phyloP scores from a whole-genome alignment of 2,888 invertebrate genomes.

The Pimpla rufipes region DNA sequence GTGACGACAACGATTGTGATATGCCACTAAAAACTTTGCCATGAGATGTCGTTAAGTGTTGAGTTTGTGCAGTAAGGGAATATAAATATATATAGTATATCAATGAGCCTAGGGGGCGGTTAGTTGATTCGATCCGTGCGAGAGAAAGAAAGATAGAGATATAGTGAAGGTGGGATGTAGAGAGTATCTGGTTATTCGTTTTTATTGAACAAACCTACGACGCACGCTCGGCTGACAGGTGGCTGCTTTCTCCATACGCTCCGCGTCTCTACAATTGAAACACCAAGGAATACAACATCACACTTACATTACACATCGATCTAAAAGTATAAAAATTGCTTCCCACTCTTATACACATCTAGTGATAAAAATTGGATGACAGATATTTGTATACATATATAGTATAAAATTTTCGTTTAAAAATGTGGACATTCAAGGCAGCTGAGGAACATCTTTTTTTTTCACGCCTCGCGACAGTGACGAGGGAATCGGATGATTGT shows the following conservation, averaged over 20 bases:
- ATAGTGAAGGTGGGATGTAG: slow-evolving; percentile 40
- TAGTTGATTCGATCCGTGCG: slow-evolving; percentile 49
- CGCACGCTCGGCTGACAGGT: slow-evolving; percentile 78
- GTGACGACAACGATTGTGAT: slow-evolving; percentile 6
- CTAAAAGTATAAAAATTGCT: slow-evolving; percentile 32
- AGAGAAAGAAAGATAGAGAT: slow-evolving; percentile 43
- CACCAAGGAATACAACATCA: slow-evolving; percentile 79
- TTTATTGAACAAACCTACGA: slow-evolving; percentile 82
- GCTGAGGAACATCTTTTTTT: neutral
- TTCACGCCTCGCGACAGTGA: slow-evolving; percentile 14
- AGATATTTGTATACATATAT: slow-evolving; percentile 17
- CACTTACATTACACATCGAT: slow-evolving; percentile 67
- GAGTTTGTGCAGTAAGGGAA: slow-evolving; percentile 20
- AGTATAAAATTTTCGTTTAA: neutral
- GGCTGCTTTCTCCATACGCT: slow-evolving; percentile 79
- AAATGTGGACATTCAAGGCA: neutral
- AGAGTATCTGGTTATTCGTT: slow-evolving; percentile 63
- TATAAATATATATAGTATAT: no score
- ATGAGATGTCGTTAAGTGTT: neutral
- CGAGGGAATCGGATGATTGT: slow-evolving; percentile 32
- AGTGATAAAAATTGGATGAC: slow-evolving; percentile 39
- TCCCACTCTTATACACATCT: slow-evolving; percentile 38
- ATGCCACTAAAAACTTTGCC: neutral
- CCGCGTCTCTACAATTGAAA: slow-evolving; percentile 83
- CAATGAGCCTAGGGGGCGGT: slow-evolving; percentile 26